Percentiles rank a stretch among this genome's conserved stretches.
phyloP scores from a whole-genome alignment of 92 coral and sea anemone species.

The Phenganax stokvisi region DNA sequence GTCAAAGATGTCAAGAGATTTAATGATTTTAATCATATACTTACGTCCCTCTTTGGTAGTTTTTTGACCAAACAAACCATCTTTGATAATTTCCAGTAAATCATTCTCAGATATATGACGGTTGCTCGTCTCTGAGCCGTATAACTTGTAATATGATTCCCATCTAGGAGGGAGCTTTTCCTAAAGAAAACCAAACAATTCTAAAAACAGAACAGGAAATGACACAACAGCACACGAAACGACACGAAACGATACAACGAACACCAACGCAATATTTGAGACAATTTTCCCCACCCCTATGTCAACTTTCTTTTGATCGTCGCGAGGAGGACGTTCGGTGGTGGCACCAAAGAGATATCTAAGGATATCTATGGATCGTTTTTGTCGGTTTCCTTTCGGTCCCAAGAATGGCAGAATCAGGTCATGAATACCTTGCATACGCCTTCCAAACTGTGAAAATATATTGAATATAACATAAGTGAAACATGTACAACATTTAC shows the following conservation, averaged over 20 bases:
- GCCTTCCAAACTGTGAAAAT: conserved; percentile 59
- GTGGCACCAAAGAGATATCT: conserved; percentile 21
- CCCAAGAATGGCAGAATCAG: conserved; percentile 53
- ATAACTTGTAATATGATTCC: conserved; percentile 11
- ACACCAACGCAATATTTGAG: neutral
- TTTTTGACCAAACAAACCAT: conserved; percentile 20
- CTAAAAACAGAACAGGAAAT: neutral
- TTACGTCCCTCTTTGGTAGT: conserved; percentile 18
- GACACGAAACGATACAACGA: too few relatives aligned
- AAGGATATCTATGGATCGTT: conserved; percentile 55
- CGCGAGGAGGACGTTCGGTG: neutral
- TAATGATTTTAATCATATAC: neutral
- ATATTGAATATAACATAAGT: neutral
- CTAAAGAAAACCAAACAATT: neutral
- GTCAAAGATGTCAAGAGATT: neutral
- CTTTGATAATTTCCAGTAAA: conserved; percentile 4
- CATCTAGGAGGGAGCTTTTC: conserved; percentile 7
- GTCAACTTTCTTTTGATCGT: neutral
- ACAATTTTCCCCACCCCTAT: conserved; percentile 2
- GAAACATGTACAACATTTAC: neutral
- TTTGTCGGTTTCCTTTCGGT: conserved; percentile 55
- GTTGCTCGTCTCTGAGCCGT: conserved; percentile 18
- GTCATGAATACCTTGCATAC: conserved; percentile 71
- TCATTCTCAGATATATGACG: conserved; percentile 3
- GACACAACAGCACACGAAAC: neutral